Base-by-base conservation (phyloP, 2,113 vertebrate genomes). In the Callocephalon fimbriatum region DNA sequence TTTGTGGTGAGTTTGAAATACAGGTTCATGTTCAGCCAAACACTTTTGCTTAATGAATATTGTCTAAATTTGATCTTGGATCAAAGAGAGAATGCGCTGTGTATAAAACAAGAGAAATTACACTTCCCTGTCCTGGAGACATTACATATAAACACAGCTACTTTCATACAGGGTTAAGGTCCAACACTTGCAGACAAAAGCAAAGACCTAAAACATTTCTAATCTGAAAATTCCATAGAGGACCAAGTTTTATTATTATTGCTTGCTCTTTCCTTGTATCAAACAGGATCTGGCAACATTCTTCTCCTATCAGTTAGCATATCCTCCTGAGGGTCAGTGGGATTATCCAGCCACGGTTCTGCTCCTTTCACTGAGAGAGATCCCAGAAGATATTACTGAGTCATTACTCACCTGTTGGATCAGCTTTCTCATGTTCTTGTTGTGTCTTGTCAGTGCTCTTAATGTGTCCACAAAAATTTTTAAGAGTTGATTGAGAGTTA, bases 1-100 rank as follows among this genome's bases (percentile, higher is more conserved):
- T 90, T 93, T 79, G 59, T 86, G 71, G 68, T 25, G 78, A 86
- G 78, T 51, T 90, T 91, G 84, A 97, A 85, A 32, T 74, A 58
- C 12, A 76, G 6, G 66, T 71, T 94, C 65, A 37, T 82, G 53
- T 87, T 95, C 54, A 51, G 73, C 79, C 62, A 91, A 91, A 93
- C 6, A 29, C 37, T 74, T 86, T 88, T 71, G n/a, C 83, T 96
- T 95, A 81, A 94, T 91, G 47, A 71, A 42, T 90, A 44, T 61
- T 86, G 70, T 62, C 50, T 95, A 85, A 75, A 92, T 89, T 25
- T 76, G 12, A 81, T 89, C 82, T 85, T 87, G 32, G 26, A 86
- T 95, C 62, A 95, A 85, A 95, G 37, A 67, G 37, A 56, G 38
- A 45, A 86, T 17, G 23, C 12, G n/a, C 7, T 59, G 86, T 75